Percentiles rank a stretch among this genome's conserved stretches.
phyloP scores from a whole-genome alignment of 2,888 invertebrate genomes.

The Papilio elwesi region DNA sequence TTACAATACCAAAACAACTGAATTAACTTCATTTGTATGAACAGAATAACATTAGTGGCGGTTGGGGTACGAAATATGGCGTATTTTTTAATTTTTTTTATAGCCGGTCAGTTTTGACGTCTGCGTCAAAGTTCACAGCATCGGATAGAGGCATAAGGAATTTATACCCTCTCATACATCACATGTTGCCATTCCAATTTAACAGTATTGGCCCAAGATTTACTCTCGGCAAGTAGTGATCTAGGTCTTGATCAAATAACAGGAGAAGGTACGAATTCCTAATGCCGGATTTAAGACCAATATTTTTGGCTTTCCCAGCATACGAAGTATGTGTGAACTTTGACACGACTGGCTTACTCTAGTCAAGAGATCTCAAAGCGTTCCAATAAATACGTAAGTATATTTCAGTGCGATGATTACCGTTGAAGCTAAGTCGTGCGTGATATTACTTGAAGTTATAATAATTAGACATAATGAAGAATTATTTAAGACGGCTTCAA shows the following conservation, averaged over 20 bases:
- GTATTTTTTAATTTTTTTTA: too few relatives aligned
- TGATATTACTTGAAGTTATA: constrained; percentile 75
- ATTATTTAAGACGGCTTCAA: constrained; percentile 64
- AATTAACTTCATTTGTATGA: too few relatives aligned
- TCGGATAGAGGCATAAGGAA: neutral
- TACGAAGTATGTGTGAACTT: neutral
- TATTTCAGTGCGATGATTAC: constrained; percentile 41
- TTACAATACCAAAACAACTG: constrained; percentile 8
- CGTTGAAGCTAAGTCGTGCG: constrained; percentile 61
- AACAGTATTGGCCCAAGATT: too few relatives aligned
- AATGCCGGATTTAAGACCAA: neutral
- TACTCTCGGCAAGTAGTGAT: too few relatives aligned
- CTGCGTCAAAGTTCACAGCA: too few relatives aligned
- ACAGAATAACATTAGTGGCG: too few relatives aligned
- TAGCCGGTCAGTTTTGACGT: too few relatives aligned
- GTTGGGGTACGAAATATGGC: too few relatives aligned
- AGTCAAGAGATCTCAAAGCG: constrained; percentile 56
- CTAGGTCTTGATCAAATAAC: too few relatives aligned
- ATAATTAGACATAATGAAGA: constrained; percentile 55
- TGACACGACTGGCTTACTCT: constrained; percentile 45
- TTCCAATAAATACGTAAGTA: constrained; percentile 50
- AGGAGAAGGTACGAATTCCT: too few relatives aligned
- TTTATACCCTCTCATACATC: constrained; percentile 17
- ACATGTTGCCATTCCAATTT: neutral
- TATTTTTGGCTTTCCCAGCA: too few relatives aligned